These are phyloP conservation scores for Orthonevra nobilis DNA, from an alignment of 2,888 invertebrate genomes.

Conservation along the genomic window DNA sequence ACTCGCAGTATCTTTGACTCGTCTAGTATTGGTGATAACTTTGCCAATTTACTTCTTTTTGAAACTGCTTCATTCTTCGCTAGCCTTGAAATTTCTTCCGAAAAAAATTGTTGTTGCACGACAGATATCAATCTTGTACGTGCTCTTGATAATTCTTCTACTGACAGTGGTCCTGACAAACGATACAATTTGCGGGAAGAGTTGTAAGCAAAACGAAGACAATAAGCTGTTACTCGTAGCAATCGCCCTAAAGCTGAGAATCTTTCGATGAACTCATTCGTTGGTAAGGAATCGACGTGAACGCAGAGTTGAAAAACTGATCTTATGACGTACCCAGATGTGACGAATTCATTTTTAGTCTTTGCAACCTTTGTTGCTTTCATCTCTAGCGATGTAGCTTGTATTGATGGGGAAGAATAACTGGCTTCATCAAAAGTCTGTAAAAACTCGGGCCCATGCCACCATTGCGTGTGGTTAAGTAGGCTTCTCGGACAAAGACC, in stretches of 20 bases:
- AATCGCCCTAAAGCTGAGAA: conserved; percentile 12
- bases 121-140: neutral
- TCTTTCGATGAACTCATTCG: neutral
- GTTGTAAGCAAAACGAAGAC: neutral
- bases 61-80: neutral
- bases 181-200: neutral
- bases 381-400: too few relatives aligned
- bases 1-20: conserved; percentile 14
- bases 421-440: conserved; percentile 10
- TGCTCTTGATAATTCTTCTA: neutral
- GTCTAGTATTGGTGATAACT: conserved; percentile 45
- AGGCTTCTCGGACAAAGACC: conserved; percentile 51
- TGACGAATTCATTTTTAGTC: conserved; percentile 2
- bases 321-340: conserved; percentile 24
- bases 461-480: conserved; percentile 61
- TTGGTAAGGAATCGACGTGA: conserved; percentile 11
- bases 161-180: neutral
- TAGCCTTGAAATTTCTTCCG: neutral
- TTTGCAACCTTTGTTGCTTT: neutral
- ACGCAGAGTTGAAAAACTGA: conserved; percentile 38
- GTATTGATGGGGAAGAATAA: too few relatives aligned
- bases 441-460: conserved; percentile 68
- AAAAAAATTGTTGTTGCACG: too few relatives aligned
- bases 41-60: conserved; percentile 17
- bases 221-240: conserved; percentile 3